Evolutionary conservation across 2,888 invertebrate species (phyloP).

Genomic region (Cabera pusaria): DNA sequence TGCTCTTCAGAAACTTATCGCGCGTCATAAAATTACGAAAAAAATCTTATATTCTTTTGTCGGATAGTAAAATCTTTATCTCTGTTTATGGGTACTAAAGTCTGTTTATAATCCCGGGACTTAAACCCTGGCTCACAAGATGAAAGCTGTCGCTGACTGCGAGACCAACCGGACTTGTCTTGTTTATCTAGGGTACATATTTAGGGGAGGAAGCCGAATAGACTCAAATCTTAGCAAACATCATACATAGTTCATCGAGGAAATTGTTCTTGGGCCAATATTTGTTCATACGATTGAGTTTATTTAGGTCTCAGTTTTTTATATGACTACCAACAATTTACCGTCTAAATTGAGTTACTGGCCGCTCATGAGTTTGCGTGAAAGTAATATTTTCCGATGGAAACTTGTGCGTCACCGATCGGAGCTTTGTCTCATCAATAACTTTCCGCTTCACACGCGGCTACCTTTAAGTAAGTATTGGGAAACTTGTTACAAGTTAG

Average conservation of each 20-base stretch:
- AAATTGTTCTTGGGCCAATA: constrained; percentile 19
- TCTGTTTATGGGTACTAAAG: constrained; percentile 12
- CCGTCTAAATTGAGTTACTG: constrained; percentile 6
- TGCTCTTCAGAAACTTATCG: not conserved
- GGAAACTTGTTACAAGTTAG: not conserved
- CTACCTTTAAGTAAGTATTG: constrained; percentile 4
- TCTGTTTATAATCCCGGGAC: constrained; percentile 8
- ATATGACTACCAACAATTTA: constrained; percentile 3
- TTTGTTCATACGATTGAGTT: constrained; percentile 31
- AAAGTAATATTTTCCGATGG: not conserved
- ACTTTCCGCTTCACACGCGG: constrained; percentile 1
- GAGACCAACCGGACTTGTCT: too few species aligned
- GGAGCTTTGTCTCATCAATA: constrained; percentile 3
- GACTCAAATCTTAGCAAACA: constrained; percentile 4
- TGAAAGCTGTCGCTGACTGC: too few species aligned
- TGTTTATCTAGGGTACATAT: constrained; percentile 8
- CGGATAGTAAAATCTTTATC: constrained; percentile 10
- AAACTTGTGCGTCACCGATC: constrained; percentile 3
- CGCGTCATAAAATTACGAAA: not conserved
- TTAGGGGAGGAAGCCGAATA: constrained; percentile 1
- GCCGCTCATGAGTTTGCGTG: constrained; percentile 4
- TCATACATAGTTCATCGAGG: constrained; percentile 4
- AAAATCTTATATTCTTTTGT: not conserved
- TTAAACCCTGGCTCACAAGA: constrained; percentile 1
- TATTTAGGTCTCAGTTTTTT: constrained; percentile 17